These are phyloP conservation scores for Lamproptera curius DNA, from an alignment of 2,888 invertebrate species.

Conservation along the genomic window DNA sequence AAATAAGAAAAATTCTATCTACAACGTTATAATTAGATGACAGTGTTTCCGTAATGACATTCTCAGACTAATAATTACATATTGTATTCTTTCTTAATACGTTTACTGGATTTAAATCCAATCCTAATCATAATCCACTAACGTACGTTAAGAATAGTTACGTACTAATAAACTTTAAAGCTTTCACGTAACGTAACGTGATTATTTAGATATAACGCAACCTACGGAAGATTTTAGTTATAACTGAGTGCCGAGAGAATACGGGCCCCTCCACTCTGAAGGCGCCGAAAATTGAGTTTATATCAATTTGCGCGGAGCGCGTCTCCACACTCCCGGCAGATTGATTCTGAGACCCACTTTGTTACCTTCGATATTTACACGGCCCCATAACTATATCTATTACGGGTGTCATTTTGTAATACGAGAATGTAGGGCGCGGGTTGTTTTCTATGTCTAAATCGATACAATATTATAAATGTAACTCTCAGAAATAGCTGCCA, in stretches of 20 bases:
- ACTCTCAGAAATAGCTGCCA: too few relatives aligned
- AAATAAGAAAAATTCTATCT: too few relatives aligned
- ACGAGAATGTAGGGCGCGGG: not conserved
- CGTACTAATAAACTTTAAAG: conserved; percentile 1
- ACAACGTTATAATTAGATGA: too few relatives aligned
- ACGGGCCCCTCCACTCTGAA: conserved; percentile 5
- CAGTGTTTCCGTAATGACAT: too few relatives aligned
- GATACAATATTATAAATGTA: too few relatives aligned
- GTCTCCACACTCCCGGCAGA: conserved; percentile 31
- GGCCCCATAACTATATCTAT: conserved; percentile 4
- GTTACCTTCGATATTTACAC: conserved; percentile 18
- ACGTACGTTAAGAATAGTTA: not conserved
- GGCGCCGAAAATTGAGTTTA: conserved; percentile 48
- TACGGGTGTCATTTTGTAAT: conserved; percentile 5
- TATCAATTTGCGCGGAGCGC: conserved; percentile 43
- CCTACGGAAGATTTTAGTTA: conserved; percentile 6
- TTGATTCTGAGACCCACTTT: conserved; percentile 33
- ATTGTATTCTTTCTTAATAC: too few relatives aligned
- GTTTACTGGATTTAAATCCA: too few relatives aligned
- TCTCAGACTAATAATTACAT: too few relatives aligned
- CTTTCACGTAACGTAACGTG: conserved; percentile 8
- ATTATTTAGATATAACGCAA: conserved; percentile 6
- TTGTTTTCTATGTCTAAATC: too few relatives aligned
- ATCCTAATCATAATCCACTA: too few relatives aligned
- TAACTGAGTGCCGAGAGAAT: conserved; percentile 10